Conservation (phyloP, 2,888 invertebrate species). For the Entomobrya multifasciata region DNA sequence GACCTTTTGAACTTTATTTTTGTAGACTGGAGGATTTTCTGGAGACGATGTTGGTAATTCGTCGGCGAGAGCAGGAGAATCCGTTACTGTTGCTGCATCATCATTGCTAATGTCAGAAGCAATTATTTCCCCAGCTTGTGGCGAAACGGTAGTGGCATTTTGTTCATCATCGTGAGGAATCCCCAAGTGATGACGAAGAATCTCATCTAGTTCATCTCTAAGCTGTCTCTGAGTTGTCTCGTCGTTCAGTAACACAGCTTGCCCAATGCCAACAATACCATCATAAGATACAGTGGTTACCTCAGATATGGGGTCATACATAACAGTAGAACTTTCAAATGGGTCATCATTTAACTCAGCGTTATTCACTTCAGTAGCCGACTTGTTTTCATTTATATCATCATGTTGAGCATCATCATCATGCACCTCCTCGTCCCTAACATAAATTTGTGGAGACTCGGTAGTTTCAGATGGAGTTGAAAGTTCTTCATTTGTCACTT, state of each 20-base stretch:
- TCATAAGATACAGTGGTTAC: background rate
- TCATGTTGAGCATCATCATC: slow-evolving; percentile 6
- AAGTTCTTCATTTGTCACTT: background rate
- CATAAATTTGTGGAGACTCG: background rate
- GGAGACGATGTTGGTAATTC: too few species aligned
- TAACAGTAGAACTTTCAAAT: background rate
- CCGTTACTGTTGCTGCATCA: background rate
- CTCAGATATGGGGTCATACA: background rate
- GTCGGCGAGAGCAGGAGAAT: too few species aligned
- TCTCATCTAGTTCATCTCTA: background rate
- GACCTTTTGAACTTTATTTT: slow-evolving; percentile 71
- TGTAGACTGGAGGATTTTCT: background rate
- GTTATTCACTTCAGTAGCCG: background rate
- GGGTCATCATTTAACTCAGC: background rate
- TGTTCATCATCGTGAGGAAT: slow-evolving; percentile 33
- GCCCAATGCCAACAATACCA: background rate
- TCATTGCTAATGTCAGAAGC: too few species aligned
- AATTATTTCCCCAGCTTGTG: background rate
- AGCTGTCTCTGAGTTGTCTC: background rate
- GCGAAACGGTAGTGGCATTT: background rate
- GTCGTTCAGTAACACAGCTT: too few species aligned
- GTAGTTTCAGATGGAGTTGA: slow-evolving; percentile 10
- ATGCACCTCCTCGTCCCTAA: background rate
- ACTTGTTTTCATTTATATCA: background rate
- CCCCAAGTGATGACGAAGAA: slow-evolving; percentile 34